Percentiles rank a stretch among this genome's conserved stretches.
Conservation (phyloP, 92 coral and sea anemone species). For the Parazoanthus swiftii region DNA sequence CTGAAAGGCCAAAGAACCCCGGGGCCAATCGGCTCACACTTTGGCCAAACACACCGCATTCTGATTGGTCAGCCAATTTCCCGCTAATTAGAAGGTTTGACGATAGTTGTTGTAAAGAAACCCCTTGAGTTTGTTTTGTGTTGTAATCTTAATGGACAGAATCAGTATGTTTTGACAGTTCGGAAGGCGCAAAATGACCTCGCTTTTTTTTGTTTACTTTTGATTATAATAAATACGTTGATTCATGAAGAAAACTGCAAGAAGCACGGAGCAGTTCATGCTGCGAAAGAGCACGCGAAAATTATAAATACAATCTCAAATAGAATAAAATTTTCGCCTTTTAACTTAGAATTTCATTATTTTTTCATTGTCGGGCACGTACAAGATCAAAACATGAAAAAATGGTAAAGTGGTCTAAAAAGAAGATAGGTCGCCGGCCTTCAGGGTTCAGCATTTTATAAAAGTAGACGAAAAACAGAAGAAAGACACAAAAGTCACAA, state of each 20-base stretch:
- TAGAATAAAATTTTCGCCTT: no score
- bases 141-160: constrained; percentile 83
- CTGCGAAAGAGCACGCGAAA: constrained; percentile 45
- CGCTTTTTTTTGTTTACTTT: constrained; percentile 75
- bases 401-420: background rate
- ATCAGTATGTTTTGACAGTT: constrained; percentile 94
- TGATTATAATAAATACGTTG: constrained; percentile 57
- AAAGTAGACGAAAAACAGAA: constrained; percentile 12
- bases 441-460: background rate
- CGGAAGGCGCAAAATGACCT: constrained; percentile 69
- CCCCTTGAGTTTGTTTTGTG: constrained; percentile 92
- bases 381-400: background rate
- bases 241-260: constrained; percentile 45
- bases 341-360: background rate
- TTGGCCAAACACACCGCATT: constrained; percentile 63
- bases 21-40: constrained; percentile 92
- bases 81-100: constrained; percentile 77
- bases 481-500: background rate
- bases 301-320: background rate
- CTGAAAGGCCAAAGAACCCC: constrained; percentile 66
- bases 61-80: constrained; percentile 71
- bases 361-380: background rate
- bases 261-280: constrained; percentile 32
- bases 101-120: constrained; percentile 87
- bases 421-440: background rate